A percentile compares a stretch with the other conserved stretches of the same genome.
Conservation (phyloP, 2,888 invertebrate genomes). For the Julus scandinavius region DNA sequence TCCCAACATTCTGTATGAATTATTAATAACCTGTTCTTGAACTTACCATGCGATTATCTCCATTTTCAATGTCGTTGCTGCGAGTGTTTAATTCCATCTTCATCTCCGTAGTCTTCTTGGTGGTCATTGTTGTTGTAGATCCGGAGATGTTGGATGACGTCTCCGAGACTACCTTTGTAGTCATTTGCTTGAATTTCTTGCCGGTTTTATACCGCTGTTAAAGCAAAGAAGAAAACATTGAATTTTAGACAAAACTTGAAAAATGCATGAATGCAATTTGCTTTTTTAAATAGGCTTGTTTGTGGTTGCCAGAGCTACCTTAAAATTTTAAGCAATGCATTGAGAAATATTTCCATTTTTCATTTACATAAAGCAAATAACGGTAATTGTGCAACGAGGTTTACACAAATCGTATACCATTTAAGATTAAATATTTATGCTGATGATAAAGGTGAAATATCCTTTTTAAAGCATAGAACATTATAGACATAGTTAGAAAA, state of each 20-base stretch:
- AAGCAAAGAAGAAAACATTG: neutral
- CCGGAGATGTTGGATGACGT: constrained; percentile 5
- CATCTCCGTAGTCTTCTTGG: constrained; percentile 36
- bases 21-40: neutral
- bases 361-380: neutral
- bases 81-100: constrained; percentile 33
- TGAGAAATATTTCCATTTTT: neutral
- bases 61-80: neutral
- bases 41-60: neutral
- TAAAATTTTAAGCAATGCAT: neutral
- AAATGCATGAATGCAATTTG: neutral
- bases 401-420: too few relatives aligned
- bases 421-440: too few relatives aligned
- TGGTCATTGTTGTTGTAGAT: neutral
- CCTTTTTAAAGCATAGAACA: too few relatives aligned
- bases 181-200: constrained; percentile 51
- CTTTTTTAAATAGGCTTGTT: neutral
- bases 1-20: neutral
- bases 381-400: neutral
- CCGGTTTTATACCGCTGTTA: constrained; percentile 47
- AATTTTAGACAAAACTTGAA: neutral
- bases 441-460: too few relatives aligned
- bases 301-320: neutral
- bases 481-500: too few relatives aligned
- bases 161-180: constrained; percentile 46